Base-by-base conservation (phyloP, 2,888 invertebrate species). In the Cantharis rufa region DNA sequence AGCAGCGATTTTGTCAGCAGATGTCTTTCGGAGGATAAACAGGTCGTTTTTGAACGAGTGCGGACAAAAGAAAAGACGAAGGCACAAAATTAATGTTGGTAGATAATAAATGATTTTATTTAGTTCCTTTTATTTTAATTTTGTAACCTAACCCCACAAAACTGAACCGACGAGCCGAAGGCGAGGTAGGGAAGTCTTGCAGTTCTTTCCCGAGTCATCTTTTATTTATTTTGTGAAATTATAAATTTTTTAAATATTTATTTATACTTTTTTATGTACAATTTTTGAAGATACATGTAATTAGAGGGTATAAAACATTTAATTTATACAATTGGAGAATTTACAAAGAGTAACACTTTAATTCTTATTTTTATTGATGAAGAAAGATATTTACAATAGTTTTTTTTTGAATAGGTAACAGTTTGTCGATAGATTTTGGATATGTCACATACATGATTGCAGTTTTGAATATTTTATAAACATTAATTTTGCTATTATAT, bases 41-140 rank as follows among this genome's bases (percentile, higher is more conserved):
- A 81, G 0, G 81, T 86, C 27, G 81, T 88, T 75, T 88, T 87
- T 81, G 85, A 83, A 76, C 83, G 86, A 77, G 86, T 88, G 77
- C 32, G 85, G 62, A 62, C 77, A 15, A 84, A 84, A 70, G 78
- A 83, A 11, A 62, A 72, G n/a, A 75, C 64, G 1, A 74, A 75
- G 68, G 13, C 10, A 16, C n/a, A 11, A 48, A 15, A 66, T 68
- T 69, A 69, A 69, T n/a, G 11, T 69, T n/a, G 48, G n/a, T 24
- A 27, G 10, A 27, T 48, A 48, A 48, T 48, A 48, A 48, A 48
- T 48, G 5, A n/a, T n/a, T 48, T 48, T n/a, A n/a, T 48, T 11
- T 48, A 48, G n/a, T 3, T 18, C 0, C 2, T 48, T 48, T 48
- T 1, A n/a, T 48, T 48, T 48, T 32, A 5, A n/a, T 32, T 1